Percentiles rank a stretch among this genome's conserved stretches.
Conservation (phyloP, 2,113 vertebrate species). For the Alaudala cheleensis region DNA sequence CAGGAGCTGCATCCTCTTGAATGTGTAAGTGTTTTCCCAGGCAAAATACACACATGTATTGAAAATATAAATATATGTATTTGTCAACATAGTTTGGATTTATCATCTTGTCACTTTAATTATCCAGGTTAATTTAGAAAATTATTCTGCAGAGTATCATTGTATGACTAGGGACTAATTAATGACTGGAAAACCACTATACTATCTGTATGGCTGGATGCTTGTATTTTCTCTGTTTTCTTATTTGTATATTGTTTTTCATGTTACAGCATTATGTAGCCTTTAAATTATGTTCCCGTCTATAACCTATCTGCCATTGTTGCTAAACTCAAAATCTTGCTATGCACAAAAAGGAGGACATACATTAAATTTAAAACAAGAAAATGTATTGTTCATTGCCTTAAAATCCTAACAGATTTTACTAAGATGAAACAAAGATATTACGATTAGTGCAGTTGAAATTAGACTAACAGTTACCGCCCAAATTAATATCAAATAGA, state of each 20-base stretch:
- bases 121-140: background rate
- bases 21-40: background rate
- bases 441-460: background rate
- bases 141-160: background rate
- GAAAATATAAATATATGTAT: background rate
- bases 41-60: background rate
- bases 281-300: background rate
- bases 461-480: background rate
- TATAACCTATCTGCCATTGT: background rate
- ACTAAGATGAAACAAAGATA: background rate
- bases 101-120: background rate
- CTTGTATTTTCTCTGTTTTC: background rate
- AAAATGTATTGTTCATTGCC: background rate
- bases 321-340: background rate
- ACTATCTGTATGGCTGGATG: background rate
- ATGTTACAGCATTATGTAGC: background rate
- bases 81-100: background rate
- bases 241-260: background rate
- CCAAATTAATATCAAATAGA: background rate
- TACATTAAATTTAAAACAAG: background rate
- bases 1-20: background rate
- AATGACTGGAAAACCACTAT: background rate
- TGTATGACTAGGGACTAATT: background rate
- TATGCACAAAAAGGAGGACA: background rate
- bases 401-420: background rate